Conservation (phyloP, 2,888 invertebrate genomes). For the Hirtodrosophila histrioides region DNA sequence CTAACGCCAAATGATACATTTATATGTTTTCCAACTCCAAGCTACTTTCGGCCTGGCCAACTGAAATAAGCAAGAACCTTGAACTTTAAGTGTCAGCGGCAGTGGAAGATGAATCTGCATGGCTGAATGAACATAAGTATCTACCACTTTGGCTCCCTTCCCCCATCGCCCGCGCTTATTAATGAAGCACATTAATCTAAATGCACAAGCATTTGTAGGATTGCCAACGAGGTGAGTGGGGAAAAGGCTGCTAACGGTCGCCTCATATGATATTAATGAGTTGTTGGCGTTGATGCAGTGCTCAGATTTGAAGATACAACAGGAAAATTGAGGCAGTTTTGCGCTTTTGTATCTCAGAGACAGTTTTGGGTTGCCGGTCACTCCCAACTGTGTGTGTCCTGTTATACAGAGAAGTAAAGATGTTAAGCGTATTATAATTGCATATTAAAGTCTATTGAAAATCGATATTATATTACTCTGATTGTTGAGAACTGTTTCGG, state of each 20-base stretch:
- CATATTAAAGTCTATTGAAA: neutral
- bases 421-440: slow-evolving; percentile 16
- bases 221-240: neutral
- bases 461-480: too few relatives aligned
- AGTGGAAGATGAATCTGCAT: slow-evolving; percentile 8
- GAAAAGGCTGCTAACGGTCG: slow-evolving; percentile 11
- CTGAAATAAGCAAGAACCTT: slow-evolving; percentile 33
- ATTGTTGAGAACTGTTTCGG: too few relatives aligned
- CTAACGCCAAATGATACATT: slow-evolving; percentile 16
- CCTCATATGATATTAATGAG: slow-evolving; percentile 63
- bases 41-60: slow-evolving; percentile 1
- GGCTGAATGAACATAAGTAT: neutral
- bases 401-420: too few relatives aligned
- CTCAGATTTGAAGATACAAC: slow-evolving; percentile 29
- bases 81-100: slow-evolving; percentile 42
- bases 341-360: too few relatives aligned
- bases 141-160: neutral
- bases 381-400: too few relatives aligned
- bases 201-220: slow-evolving; percentile 48
- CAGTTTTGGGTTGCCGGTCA: too few relatives aligned
- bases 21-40: slow-evolving; percentile 9
- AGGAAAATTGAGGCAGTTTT: slow-evolving; percentile 2
- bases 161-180: slow-evolving; percentile 27
- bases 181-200: slow-evolving; percentile 73
- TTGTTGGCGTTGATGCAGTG: slow-evolving; percentile 40